Evolutionary conservation across 1,140 invertebrate genomes (phyloP).

Genomic region (Copidosoma floridanum): DNA sequence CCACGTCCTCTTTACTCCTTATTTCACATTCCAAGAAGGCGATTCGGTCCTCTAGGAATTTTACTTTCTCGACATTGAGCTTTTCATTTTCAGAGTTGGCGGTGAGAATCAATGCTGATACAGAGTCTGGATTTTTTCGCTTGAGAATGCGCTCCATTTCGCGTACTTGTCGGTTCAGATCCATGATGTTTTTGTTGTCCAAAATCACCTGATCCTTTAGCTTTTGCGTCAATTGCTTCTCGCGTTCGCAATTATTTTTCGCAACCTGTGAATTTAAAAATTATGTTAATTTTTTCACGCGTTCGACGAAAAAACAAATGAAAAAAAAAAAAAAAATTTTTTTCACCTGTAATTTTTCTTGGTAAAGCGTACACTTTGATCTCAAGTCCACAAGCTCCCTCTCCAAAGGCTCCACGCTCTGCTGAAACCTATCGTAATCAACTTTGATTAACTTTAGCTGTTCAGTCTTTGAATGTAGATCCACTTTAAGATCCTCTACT

Average conservation of each 20-base stretch:
- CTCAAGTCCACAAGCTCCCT: constrained; percentile 48
- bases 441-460: constrained; percentile 42
- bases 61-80: constrained; percentile 48
- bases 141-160: constrained; percentile 78
- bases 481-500: constrained; percentile 47
- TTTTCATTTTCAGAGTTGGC: constrained; percentile 63
- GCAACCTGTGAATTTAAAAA: constrained; percentile 20
- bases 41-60: constrained; percentile 70
- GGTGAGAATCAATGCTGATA: constrained; percentile 69
- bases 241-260: constrained; percentile 56
- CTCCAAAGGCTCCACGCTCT: constrained; percentile 45
- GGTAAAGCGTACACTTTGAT: constrained; percentile 41
- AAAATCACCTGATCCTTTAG: constrained; percentile 66
- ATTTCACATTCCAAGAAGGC: constrained; percentile 66
- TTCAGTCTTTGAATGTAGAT: constrained; percentile 49
- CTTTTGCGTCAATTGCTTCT: constrained; percentile 62
- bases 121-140: constrained; percentile 75
- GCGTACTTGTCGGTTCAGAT: constrained; percentile 74
- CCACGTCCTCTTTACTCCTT: constrained; percentile 65
- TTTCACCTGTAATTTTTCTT: constrained; percentile 52
- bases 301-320: too few relatives aligned
- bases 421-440: constrained; percentile 48
- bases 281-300: not conserved
- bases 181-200: constrained; percentile 68
- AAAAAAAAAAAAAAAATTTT: not conserved